phyloP scores from a whole-genome alignment of 1,140 invertebrate genomes.

The Euwallacea fornicatus region DNA sequence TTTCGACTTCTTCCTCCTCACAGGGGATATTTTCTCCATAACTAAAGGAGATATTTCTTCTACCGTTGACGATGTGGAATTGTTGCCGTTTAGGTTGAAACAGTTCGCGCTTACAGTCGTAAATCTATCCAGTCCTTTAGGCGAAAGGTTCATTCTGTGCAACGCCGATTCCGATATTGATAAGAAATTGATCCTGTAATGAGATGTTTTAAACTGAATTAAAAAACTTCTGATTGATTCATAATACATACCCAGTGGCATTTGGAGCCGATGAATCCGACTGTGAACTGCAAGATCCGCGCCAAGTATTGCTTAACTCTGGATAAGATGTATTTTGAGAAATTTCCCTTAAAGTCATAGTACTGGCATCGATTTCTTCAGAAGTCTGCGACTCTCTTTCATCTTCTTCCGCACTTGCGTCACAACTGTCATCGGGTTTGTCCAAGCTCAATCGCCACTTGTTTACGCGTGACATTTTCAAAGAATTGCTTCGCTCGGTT shows the following conservation, averaged over 20 bases:
- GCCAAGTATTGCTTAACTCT: slow-evolving; percentile 67
- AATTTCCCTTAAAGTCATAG: slow-evolving; percentile 62
- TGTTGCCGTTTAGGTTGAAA: slow-evolving; percentile 54
- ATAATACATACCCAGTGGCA: slow-evolving; percentile 35
- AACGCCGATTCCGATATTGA: slow-evolving; percentile 87
- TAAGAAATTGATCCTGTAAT: slow-evolving; percentile 56
- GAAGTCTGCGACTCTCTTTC: slow-evolving; percentile 75
- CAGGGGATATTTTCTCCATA: slow-evolving; percentile 57
- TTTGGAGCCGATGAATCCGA: slow-evolving; percentile 48
- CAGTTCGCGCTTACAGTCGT: slow-evolving; percentile 56
- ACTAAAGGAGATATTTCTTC: slow-evolving; percentile 61
- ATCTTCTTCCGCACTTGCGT: slow-evolving; percentile 88
- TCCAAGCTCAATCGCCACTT: slow-evolving; percentile 60
- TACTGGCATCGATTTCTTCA: slow-evolving; percentile 70
- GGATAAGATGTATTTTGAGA: slow-evolving; percentile 61
- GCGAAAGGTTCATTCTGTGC: slow-evolving; percentile 64
- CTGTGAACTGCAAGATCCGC: slow-evolving; percentile 79
- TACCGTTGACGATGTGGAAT: slow-evolving; percentile 66
- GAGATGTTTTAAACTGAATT: slow-evolving; percentile 1
- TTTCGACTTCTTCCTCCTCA: slow-evolving; percentile 69
- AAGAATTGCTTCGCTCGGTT: slow-evolving; percentile 43
- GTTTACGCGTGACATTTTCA: slow-evolving; percentile 66
- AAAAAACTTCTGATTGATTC: neutral
- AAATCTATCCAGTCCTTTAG: slow-evolving; percentile 54
- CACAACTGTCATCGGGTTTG: slow-evolving; percentile 61